These are phyloP conservation scores for Pangasius djambal DNA, from an alignment of 2,797 vertebrate species.

Conservation along the genomic window DNA sequence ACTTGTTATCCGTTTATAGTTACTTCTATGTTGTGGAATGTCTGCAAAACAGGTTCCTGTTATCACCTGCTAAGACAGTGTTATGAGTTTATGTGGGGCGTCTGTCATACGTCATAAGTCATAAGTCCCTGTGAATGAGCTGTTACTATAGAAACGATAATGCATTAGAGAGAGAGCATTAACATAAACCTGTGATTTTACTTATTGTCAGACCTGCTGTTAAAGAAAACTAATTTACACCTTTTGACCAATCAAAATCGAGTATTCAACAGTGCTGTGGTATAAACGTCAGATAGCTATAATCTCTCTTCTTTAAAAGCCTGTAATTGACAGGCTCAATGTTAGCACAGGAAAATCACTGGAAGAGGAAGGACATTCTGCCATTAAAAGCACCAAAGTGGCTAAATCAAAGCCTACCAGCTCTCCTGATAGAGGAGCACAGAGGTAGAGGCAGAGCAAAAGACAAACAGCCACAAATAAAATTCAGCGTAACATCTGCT, in stretches of 20 bases:
- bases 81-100: background rate
- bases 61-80: background rate
- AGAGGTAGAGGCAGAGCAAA: background rate
- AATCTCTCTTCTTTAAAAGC: background rate
- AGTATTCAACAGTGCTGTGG: background rate
- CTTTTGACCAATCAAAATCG: background rate
- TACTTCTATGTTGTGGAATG: background rate
- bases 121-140: background rate
- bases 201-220: background rate
- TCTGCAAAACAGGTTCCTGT: background rate
- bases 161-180: background rate
- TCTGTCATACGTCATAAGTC: background rate
- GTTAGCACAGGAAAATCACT: constrained; percentile 7
- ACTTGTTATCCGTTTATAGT: background rate
- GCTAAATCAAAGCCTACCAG: background rate
- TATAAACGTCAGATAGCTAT: background rate
- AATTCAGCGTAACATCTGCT: background rate
- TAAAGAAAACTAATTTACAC: background rate
- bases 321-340: background rate
- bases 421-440: background rate
- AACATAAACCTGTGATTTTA: background rate
- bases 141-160: background rate
- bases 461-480: background rate
- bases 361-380: background rate
- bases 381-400: background rate